Conservation (phyloP, 1,140 invertebrate species). For the Ips typographus region DNA sequence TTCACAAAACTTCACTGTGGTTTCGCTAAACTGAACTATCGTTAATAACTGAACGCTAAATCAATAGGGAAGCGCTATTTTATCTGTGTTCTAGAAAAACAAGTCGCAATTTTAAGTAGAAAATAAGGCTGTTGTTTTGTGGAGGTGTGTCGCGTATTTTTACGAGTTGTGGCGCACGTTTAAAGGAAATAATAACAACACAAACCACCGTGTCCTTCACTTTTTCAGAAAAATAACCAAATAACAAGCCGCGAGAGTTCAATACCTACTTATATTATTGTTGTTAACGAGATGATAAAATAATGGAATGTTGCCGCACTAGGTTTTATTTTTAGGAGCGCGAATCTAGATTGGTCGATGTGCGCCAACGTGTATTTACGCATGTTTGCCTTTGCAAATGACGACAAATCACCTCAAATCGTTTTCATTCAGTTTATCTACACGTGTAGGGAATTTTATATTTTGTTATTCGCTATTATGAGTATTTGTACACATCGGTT, state of each 20-base stretch:
- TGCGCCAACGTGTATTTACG: not conserved
- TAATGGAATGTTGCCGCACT: not conserved
- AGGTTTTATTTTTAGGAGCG: not conserved
- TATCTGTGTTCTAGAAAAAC: constrained; percentile 18
- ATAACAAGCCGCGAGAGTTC: not conserved
- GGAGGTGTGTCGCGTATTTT: constrained; percentile 13
- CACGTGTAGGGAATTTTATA: too few species aligned
- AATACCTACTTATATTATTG: not conserved
- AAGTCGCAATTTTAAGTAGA: constrained; percentile 19
- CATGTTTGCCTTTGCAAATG: not conserved
- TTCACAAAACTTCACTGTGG: not conserved
- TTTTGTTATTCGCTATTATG: too few species aligned
- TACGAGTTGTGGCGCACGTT: too few species aligned
- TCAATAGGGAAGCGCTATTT: not conserved
- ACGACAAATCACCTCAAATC: not conserved
- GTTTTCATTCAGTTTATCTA: too few species aligned
- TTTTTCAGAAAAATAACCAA: not conserved
- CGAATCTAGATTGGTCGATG: not conserved
- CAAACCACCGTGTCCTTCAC: too few species aligned
- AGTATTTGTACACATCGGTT: too few species aligned
- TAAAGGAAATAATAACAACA: not conserved
- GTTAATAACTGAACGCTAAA: not conserved
- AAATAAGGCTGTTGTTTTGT: constrained; percentile 4
- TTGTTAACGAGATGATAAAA: not conserved
- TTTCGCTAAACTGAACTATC: not conserved